Percentiles rank a stretch among this genome's conserved stretches.
Conservation (phyloP, 1,140 invertebrate species). For the Papilio glaucus region DNA sequence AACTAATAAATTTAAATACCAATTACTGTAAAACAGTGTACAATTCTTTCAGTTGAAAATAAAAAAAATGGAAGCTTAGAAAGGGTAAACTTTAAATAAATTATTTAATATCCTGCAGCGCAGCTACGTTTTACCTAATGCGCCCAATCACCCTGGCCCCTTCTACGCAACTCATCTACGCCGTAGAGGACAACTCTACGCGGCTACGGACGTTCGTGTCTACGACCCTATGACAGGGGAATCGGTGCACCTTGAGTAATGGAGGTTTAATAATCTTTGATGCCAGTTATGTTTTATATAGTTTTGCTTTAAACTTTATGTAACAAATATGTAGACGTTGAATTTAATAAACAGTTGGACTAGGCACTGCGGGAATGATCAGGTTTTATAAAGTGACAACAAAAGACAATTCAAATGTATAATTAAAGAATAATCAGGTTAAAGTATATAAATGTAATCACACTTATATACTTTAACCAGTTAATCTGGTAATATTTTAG, state of each 20-base stretch:
- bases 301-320: not conserved
- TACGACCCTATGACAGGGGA: constrained; percentile 21
- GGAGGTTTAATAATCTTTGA: constrained; percentile 3
- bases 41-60: not conserved
- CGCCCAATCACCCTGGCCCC: constrained; percentile 22
- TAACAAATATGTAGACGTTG: not conserved
- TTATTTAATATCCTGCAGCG: constrained; percentile 36
- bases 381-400: not conserved
- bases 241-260: constrained; percentile 28
- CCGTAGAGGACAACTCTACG: constrained; percentile 29
- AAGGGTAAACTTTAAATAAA: constrained; percentile 22
- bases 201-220: constrained; percentile 24
- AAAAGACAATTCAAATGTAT: too few relatives aligned
- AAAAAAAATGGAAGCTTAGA: not conserved
- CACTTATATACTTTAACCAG: too few relatives aligned
- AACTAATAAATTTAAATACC: too few relatives aligned
- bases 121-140: constrained; percentile 1
- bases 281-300: not conserved
- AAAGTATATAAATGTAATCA: too few relatives aligned
- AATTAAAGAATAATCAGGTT: too few relatives aligned
- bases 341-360: too few relatives aligned
- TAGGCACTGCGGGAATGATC: not conserved
- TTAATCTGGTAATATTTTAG: too few relatives aligned
- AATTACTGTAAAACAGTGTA: not conserved
- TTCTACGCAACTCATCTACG: not conserved